Evolutionary conservation across 2,113 vertebrate genomes (phyloP).

Genomic region (cattle (Bos taurus)): DNA sequence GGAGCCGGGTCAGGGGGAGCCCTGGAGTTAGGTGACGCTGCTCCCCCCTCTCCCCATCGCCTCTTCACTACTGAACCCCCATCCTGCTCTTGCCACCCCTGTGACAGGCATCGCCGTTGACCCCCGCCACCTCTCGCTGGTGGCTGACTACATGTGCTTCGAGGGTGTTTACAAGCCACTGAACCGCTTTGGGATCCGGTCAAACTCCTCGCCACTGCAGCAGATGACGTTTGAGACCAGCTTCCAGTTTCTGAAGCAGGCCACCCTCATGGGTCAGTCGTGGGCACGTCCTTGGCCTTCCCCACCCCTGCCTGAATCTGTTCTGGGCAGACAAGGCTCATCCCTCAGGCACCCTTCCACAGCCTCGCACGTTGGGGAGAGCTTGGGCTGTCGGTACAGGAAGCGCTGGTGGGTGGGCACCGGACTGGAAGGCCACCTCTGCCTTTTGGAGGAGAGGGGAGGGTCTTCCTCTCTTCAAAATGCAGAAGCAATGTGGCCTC

Average conservation of each 20-base stretch:
- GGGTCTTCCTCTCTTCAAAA: not conserved
- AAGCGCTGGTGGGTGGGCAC: not conserved
- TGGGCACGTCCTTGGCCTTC: not conserved
- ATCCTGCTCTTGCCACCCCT: not conserved
- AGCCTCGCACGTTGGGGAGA: fast-evolving
- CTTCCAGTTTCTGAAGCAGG: conserved; percentile 96
- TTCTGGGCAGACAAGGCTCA: not conserved
- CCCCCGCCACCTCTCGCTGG: conserved; percentile 95
- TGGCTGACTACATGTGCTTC: conserved; percentile 98
- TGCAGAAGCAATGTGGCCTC: fast-evolving
- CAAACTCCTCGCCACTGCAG: conserved; percentile 95
- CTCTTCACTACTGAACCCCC: not conserved
- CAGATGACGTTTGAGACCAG: conserved; percentile 99
- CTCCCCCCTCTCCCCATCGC: not conserved
- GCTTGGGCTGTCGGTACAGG: not conserved
- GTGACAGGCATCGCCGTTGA: conserved; percentile 92
- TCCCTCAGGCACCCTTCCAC: not conserved
- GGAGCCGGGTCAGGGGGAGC: not conserved
- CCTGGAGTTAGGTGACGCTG: fast-evolving
- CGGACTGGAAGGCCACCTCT: not conserved
- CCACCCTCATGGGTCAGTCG: conserved; percentile 87
- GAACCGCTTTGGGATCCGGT: conserved; percentile 91
- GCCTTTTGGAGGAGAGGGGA: not conserved
- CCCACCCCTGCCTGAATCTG: not conserved
- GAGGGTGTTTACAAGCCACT: conserved; percentile 94